These are phyloP conservation scores for Myotis davidii DNA, from an alignment of 2,113 vertebrate genomes.

Conservation along the genomic window DNA sequence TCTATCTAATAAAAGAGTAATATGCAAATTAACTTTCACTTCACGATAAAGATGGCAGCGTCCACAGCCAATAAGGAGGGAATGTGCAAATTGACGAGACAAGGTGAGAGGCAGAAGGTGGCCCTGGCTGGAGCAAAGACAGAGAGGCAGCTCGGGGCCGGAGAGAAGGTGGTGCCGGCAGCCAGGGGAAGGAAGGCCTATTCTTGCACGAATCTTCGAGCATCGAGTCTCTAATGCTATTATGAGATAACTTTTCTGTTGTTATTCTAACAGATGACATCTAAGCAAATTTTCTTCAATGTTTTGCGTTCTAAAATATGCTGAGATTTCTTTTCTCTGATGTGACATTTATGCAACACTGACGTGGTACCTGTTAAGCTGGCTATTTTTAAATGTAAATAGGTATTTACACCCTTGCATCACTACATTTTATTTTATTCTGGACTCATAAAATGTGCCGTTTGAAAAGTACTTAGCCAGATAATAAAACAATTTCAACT, in stretches of 20 bases:
- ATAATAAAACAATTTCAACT: neutral
- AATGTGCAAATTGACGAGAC: no score
- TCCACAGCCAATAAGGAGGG: no score
- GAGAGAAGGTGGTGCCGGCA: no score
- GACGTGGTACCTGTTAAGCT: neutral
- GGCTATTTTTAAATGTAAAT: constrained; percentile 44
- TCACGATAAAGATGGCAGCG: no score
- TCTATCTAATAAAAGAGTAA: no score
- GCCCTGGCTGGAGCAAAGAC: no score
- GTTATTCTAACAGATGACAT: constrained; percentile 53
- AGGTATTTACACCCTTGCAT: neutral
- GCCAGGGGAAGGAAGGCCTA: no score
- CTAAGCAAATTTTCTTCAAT: neutral
- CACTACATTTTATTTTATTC: neutral
- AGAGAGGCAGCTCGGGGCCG: no score
- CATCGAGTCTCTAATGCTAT: neutral
- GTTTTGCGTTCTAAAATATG: neutral
- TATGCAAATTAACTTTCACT: no score
- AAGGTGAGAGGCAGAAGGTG: no score
- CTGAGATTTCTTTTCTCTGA: neutral
- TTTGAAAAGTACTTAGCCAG: neutral
- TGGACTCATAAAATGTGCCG: neutral
- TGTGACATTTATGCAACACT: neutral
- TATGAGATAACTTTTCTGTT: constrained; percentile 42
- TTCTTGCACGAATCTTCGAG: no score